Evolutionary conservation across 2,113 vertebrate species (phyloP).

Genomic region (Apodemus speciosus): DNA sequence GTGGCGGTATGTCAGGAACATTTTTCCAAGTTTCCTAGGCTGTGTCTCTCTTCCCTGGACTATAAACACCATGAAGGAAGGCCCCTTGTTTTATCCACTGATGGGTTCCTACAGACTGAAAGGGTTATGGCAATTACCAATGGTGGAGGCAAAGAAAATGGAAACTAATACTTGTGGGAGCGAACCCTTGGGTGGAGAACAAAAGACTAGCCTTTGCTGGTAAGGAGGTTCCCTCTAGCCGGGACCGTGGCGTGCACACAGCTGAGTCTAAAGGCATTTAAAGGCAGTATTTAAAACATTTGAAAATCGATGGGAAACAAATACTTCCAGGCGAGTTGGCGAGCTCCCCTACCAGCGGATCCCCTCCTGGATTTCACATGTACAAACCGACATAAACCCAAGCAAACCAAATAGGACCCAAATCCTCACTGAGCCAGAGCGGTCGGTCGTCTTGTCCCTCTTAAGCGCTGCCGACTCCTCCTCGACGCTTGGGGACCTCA

Average conservation of each 20-base stretch:
- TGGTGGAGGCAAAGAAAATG: not conserved
- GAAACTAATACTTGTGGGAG: not conserved
- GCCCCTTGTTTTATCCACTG: not conserved
- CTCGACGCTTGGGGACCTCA: not conserved
- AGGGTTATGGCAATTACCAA: not conserved
- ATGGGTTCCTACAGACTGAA: not conserved
- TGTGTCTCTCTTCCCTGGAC: not conserved
- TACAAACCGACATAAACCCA: not conserved
- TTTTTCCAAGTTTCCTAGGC: not conserved
- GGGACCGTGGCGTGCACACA: not conserved
- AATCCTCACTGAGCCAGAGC: conserved; percentile 11
- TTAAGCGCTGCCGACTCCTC: not conserved
- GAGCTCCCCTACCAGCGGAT: not conserved
- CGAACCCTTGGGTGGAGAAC: fast-evolving
- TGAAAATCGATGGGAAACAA: not conserved
- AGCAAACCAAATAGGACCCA: not conserved
- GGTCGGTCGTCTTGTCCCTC: not conserved
- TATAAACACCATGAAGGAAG: not conserved
- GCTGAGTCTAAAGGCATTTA: not conserved
- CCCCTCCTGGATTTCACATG: not conserved
- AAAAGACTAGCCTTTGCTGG: not conserved
- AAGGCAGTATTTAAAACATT: not conserved
- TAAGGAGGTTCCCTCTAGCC: not conserved
- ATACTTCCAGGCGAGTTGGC: not conserved
- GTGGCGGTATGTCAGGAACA: not conserved